These are phyloP conservation scores for Microctenopoma lineatum DNA, from an alignment of 2,797 vertebrate genomes.

Conservation along the genomic window DNA sequence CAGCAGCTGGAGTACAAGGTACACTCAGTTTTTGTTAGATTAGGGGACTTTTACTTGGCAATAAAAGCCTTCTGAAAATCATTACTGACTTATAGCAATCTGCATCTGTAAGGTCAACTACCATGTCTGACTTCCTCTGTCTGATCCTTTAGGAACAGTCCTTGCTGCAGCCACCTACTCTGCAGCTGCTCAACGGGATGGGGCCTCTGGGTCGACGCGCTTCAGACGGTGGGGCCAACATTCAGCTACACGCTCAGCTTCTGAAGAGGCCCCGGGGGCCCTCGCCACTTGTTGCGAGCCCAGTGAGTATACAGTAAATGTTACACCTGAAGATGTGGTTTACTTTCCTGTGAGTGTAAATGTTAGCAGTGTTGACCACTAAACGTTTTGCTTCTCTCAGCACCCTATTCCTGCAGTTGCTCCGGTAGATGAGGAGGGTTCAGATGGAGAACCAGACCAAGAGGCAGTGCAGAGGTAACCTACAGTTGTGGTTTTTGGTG, in stretches of 20 bases:
- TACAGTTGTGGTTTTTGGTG: slow-evolving; percentile 44
- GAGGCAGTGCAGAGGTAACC: slow-evolving; percentile 98
- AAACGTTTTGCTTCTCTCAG: slow-evolving; percentile 64
- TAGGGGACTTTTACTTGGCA: not conserved
- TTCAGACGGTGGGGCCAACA: slow-evolving; percentile 97
- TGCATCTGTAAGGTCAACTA: not conserved
- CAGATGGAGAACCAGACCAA: slow-evolving; percentile 96
- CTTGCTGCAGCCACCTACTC: slow-evolving; percentile 94
- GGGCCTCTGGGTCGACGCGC: slow-evolving; percentile 95
- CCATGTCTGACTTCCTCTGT: not conserved
- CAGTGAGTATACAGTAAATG: slow-evolving; percentile 83
- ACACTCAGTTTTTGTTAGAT: slow-evolving; percentile 30
- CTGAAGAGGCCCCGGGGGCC: slow-evolving; percentile 95
- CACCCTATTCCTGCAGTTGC: slow-evolving; percentile 95
- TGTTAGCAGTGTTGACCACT: slow-evolving; percentile 28
- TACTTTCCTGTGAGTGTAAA: not conserved
- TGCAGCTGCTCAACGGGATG: slow-evolving; percentile 97
- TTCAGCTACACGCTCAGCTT: slow-evolving; percentile 97
- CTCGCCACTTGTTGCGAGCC: slow-evolving; percentile 93
- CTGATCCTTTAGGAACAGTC: slow-evolving; percentile 89
- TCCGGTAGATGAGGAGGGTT: slow-evolving; percentile 98
- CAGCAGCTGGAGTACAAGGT: slow-evolving; percentile 99
- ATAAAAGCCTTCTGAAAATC: not conserved
- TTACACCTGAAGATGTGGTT: not conserved
- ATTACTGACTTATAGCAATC: not conserved